Conservation (phyloP, 1,140 invertebrate species). For the Heliconius hermathena region DNA sequence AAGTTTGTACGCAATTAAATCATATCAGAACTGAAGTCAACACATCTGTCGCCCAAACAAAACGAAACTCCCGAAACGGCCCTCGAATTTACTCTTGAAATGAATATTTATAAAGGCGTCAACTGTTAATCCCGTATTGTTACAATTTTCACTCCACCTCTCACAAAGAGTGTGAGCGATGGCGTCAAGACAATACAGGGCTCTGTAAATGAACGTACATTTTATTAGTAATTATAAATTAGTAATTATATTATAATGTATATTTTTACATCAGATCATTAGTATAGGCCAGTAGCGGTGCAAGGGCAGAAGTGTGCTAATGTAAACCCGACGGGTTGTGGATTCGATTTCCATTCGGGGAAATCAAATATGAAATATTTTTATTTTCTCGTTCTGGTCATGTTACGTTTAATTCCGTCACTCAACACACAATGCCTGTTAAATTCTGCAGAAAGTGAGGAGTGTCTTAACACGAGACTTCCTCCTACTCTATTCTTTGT, state of each 20-base stretch:
- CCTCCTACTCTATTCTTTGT: too few species aligned
- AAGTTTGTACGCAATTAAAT: conserved; percentile 36
- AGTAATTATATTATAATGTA: not conserved
- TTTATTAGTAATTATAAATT: not conserved
- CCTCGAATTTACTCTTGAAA: conserved; percentile 67
- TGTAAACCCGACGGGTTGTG: too few species aligned
- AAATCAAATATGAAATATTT: too few species aligned
- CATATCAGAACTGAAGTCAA: conserved; percentile 37
- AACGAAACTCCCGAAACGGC: conserved; percentile 57
- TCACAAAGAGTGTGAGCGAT: conserved; percentile 56
- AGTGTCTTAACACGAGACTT: too few species aligned
- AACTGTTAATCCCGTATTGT: conserved; percentile 78
- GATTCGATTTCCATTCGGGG: too few species aligned
- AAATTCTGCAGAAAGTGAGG: too few species aligned
- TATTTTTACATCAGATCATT: too few species aligned
- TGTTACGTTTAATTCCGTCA: too few species aligned
- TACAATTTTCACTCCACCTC: conserved; percentile 68
- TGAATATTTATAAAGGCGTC: conserved; percentile 81
- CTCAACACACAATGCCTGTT: too few species aligned
- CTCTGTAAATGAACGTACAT: conserved; percentile 62
- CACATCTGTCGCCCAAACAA: conserved; percentile 73
- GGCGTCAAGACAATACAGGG: conserved; percentile 72
- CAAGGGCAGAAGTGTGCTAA: too few species aligned
- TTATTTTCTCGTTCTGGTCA: too few species aligned
- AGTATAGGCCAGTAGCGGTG: too few species aligned